Conservation (phyloP, 1,140 invertebrate species). For the Diploscapter pachys region DNA sequence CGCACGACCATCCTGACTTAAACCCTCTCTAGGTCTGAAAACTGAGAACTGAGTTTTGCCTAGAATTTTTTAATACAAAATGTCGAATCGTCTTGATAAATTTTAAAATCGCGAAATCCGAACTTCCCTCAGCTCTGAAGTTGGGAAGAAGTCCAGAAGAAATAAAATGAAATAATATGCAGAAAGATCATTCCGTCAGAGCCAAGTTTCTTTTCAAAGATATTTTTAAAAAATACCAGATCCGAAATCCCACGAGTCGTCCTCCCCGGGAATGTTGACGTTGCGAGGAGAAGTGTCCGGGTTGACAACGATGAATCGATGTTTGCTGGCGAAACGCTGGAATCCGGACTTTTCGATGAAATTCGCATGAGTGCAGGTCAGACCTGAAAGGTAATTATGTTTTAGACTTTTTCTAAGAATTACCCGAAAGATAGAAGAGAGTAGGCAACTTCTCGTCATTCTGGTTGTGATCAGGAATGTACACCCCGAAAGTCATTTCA, state of each 20-base stretch:
- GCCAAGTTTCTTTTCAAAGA: constrained; percentile 60
- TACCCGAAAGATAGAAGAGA: constrained; percentile 84
- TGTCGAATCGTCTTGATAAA: too few species aligned
- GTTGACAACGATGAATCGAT: constrained; percentile 78
- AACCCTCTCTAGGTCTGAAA: too few species aligned
- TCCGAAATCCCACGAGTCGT: constrained; percentile 86
- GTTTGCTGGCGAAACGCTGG: constrained; percentile 78
- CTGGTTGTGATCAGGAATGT: constrained; percentile 75
- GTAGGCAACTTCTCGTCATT: constrained; percentile 72
- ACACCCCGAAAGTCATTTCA: constrained; percentile 87
- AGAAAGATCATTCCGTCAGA: constrained; percentile 67
- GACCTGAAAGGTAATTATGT: constrained; percentile 61
- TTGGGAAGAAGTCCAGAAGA: background rate
- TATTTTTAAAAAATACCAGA: constrained; percentile 56
- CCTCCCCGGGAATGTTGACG: constrained; percentile 73
- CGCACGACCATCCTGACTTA: too few species aligned
- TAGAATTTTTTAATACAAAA: too few species aligned
- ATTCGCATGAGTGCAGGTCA: constrained; percentile 92
- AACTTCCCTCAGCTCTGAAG: too few species aligned
- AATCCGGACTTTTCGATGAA: constrained; percentile 91
- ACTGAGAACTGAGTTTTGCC: too few species aligned
- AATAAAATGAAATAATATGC: background rate
- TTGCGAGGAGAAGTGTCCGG: constrained; percentile 90
- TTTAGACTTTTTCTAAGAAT: constrained; percentile 19
- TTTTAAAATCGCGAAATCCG: too few species aligned